Evolutionary conservation across 2,797 vertebrate species (phyloP).

Genomic region (Jordanella pulchra): DNA sequence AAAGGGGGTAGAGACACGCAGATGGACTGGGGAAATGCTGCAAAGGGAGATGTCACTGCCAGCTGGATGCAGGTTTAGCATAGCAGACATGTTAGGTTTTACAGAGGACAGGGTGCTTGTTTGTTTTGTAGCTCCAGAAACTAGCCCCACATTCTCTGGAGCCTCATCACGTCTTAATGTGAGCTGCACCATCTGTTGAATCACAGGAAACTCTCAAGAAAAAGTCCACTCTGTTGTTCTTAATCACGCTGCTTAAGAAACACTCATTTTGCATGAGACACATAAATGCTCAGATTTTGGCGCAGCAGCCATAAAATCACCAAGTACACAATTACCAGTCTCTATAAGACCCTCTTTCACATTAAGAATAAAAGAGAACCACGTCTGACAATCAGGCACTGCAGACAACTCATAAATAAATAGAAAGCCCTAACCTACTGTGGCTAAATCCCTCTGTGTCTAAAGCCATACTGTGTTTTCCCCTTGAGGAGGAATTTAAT

Average conservation of each 20-base stretch:
- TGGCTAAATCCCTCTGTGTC: slow-evolving; percentile 15
- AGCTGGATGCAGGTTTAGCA: slow-evolving; percentile 36
- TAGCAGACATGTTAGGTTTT: slow-evolving; percentile 28
- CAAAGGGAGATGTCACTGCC: slow-evolving; percentile 37
- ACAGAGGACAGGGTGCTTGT: slow-evolving; percentile 29
- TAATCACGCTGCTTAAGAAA: slow-evolving; percentile 7
- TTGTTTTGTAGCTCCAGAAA: slow-evolving; percentile 41
- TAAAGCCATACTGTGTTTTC: slow-evolving; percentile 12
- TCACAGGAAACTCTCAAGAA: slow-evolving; percentile 11
- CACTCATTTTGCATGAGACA: not conserved
- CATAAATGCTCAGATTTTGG: slow-evolving; percentile 13
- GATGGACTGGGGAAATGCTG: slow-evolving; percentile 28
- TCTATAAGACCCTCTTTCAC: slow-evolving; percentile 11
- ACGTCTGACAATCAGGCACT: slow-evolving; percentile 11
- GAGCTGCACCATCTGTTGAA: slow-evolving; percentile 38
- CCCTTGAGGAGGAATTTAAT: slow-evolving; percentile 22
- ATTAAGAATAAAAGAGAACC: slow-evolving; percentile 14
- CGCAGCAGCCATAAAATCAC: slow-evolving; percentile 16
- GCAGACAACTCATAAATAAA: slow-evolving; percentile 24
- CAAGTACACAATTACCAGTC: not conserved
- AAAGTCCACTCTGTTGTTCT: slow-evolving; percentile 2
- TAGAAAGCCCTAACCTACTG: slow-evolving; percentile 3
- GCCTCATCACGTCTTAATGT: slow-evolving; percentile 34
- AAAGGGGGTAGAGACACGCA: slow-evolving; percentile 11
- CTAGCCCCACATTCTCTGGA: slow-evolving; percentile 17